phyloP scores from a whole-genome alignment of 2,888 invertebrate species.

The Noctua comes region DNA sequence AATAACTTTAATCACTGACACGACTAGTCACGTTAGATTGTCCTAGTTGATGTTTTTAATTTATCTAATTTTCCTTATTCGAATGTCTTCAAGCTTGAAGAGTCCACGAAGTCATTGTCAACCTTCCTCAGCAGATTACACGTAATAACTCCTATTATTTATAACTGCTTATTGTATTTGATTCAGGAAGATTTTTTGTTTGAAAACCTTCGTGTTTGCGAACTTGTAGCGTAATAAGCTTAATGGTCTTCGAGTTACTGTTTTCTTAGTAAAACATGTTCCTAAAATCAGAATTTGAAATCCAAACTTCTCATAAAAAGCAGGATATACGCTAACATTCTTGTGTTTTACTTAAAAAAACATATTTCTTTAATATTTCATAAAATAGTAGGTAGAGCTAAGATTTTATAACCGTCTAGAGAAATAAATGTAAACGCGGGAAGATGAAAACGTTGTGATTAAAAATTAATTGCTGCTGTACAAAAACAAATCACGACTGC shows the following conservation, averaged over 20 bases:
- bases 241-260: constrained; percentile 43
- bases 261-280: constrained; percentile 23
- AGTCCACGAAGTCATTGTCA: constrained; percentile 71
- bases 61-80: constrained; percentile 70
- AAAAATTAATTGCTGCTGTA: constrained; percentile 50
- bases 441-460: constrained; percentile 15
- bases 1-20: constrained; percentile 62
- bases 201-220: constrained; percentile 75
- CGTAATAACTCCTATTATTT: constrained; percentile 71
- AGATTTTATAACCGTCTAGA: not conserved
- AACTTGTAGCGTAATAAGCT: constrained; percentile 63
- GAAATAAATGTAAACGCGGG: not conserved
- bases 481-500: constrained; percentile 62
- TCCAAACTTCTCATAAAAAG: not conserved
- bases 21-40: constrained; percentile 71
- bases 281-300: not conserved
- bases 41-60: constrained; percentile 75
- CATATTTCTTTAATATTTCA: constrained; percentile 25
- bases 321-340: constrained; percentile 1
- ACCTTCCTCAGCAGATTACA: constrained; percentile 73
- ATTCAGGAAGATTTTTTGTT: constrained; percentile 84
- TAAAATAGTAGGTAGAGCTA: not conserved
- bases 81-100: constrained; percentile 65
- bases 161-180: constrained; percentile 62
- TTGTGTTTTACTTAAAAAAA: constrained; percentile 17